phyloP scores from a whole-genome alignment of 2,888 invertebrate genomes.

The Drosophila multiciliata region DNA sequence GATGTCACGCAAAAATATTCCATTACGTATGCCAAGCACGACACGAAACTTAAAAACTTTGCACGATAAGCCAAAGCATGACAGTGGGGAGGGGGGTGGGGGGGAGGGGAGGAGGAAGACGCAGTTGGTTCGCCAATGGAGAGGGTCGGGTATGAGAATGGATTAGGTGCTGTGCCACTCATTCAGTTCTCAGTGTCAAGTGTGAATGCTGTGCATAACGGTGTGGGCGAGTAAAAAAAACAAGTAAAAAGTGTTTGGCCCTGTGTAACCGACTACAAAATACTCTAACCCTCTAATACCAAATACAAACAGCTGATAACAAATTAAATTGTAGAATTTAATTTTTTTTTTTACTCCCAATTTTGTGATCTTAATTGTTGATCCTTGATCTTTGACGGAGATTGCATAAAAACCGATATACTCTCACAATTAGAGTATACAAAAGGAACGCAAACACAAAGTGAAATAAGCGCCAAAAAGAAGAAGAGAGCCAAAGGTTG shows the following conservation, averaged over 20 bases:
- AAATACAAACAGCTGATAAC: too few relatives aligned
- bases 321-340: background rate
- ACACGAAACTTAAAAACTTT: constrained; percentile 80
- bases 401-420: background rate
- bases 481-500: constrained; percentile 61
- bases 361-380: background rate
- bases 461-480: constrained; percentile 60
- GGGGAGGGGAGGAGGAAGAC: too few relatives aligned
- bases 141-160: constrained; percentile 2
- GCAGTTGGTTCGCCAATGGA: too few relatives aligned
- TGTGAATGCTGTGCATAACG: constrained; percentile 14
- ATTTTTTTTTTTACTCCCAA: background rate
- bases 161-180: constrained; percentile 44
- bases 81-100: too few relatives aligned
- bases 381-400: background rate
- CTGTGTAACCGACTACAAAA: background rate
- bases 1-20: constrained; percentile 52
- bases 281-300: background rate
- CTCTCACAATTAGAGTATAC: background rate
- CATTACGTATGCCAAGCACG: constrained; percentile 80
- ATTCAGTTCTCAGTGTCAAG: constrained; percentile 46
- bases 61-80: constrained; percentile 72
- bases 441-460: constrained; percentile 48
- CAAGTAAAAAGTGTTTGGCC: background rate
- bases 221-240: background rate